These are phyloP conservation scores for Parnassius orleans DNA, from an alignment of 2,888 invertebrate species.

Conservation along the genomic window DNA sequence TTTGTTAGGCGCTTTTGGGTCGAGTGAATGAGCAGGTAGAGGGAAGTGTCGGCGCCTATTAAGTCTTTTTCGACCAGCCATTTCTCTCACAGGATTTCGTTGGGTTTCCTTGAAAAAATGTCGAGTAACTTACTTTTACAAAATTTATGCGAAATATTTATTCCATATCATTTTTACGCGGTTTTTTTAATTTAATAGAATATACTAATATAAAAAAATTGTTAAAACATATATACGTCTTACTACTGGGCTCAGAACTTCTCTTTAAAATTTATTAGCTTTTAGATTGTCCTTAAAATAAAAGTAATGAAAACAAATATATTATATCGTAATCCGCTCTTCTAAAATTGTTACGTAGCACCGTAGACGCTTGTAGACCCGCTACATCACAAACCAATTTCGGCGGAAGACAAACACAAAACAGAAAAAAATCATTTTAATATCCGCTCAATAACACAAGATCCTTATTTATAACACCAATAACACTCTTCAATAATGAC, in stretches of 20 bases:
- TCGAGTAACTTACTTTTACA: too few relatives aligned
- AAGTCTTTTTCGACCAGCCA: constrained; percentile 14
- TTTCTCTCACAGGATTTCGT: constrained; percentile 5
- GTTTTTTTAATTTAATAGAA: too few relatives aligned
- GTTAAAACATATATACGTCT: too few relatives aligned
- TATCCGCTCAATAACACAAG: constrained; percentile 69
- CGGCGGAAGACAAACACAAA: constrained; percentile 39
- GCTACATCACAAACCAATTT: constrained; percentile 41
- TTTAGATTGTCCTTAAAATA: too few relatives aligned
- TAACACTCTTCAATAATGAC: constrained; percentile 76
- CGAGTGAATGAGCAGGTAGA: constrained; percentile 23
- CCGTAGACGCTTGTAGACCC: constrained; percentile 40
- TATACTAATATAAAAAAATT: too few relatives aligned
- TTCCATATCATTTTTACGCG: too few relatives aligned
- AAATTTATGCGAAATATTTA: too few relatives aligned
- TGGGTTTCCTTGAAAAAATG: background rate
- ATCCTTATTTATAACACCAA: constrained; percentile 74
- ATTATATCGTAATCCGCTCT: background rate
- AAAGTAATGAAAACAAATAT: background rate
- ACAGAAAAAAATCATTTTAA: constrained; percentile 69
- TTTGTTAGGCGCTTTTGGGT: constrained; percentile 27
- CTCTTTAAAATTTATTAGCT: too few relatives aligned
- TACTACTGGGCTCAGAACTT: too few relatives aligned
- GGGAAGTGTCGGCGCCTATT: constrained; percentile 11
- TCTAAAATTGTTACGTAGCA: constrained; percentile 22